Percentiles rank a stretch among this genome's conserved stretches.
phyloP scores from a whole-genome alignment of 2,888 invertebrate genomes.

The Quadroppia sp. region DNA sequence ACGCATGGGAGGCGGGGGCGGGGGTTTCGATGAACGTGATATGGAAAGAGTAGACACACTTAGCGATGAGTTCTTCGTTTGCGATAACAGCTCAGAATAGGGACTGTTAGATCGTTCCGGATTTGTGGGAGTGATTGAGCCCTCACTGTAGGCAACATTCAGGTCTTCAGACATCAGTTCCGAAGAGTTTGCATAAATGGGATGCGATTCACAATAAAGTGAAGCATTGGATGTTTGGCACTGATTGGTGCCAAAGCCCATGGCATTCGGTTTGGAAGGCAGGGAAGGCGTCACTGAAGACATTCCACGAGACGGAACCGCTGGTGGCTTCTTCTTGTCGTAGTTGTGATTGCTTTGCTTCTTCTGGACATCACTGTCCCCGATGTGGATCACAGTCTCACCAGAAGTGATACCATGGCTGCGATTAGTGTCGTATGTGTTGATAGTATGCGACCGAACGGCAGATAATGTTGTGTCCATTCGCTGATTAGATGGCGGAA shows the following conservation, averaged over 20 bases:
- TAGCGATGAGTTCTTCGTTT: conserved; percentile 6
- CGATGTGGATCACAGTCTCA: background rate
- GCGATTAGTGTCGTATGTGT: background rate
- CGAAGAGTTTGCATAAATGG: conserved; percentile 17
- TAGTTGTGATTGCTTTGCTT: background rate
- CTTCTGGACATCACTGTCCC: background rate
- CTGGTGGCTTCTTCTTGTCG: background rate
- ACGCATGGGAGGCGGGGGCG: conserved; percentile 53
- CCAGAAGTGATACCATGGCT: background rate
- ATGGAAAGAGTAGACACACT: conserved; percentile 20
- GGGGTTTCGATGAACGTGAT: conserved; percentile 48
- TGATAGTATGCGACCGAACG: conserved; percentile 1
- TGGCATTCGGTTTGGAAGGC: conserved; percentile 3
- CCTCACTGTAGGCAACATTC: conserved; percentile 37
- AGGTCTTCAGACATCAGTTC: conserved; percentile 8
- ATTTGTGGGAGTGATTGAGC: conserved; percentile 43
- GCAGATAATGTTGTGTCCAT: conserved; percentile 7
- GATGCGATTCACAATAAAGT: conserved; percentile 16
- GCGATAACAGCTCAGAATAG: background rate
- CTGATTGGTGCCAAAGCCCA: background rate
- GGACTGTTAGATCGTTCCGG: conserved; percentile 15
- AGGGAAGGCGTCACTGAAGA: background rate
- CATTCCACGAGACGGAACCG: background rate
- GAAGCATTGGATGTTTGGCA: background rate
- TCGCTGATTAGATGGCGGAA: conserved; percentile 21